A percentile compares a stretch with the other conserved stretches of the same genome.
phyloP scores from a whole-genome alignment of 2,113 vertebrate genomes.

The Sebastes schlegelii region DNA sequence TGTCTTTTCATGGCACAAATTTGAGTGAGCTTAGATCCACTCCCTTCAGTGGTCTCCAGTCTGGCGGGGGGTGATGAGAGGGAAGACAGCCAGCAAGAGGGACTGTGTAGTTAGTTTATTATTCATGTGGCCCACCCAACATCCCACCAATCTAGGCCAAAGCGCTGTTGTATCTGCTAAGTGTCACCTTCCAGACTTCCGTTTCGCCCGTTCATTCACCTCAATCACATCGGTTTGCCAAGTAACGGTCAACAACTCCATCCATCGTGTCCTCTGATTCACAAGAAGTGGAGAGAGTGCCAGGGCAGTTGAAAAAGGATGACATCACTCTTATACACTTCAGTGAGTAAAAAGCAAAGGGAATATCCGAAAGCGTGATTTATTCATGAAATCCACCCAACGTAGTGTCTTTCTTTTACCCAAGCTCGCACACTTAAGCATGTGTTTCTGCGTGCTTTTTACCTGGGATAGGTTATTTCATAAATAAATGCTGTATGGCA shows the following conservation, averaged over 20 bases:
- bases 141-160: slow-evolving; percentile 78
- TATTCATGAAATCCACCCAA: slow-evolving; percentile 78
- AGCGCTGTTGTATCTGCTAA: slow-evolving; percentile 62
- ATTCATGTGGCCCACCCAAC: slow-evolving; percentile 78
- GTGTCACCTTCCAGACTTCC: slow-evolving; percentile 70
- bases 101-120: slow-evolving; percentile 74
- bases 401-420: slow-evolving; percentile 53
- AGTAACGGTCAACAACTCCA: slow-evolving; percentile 48
- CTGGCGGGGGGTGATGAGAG: slow-evolving; percentile 53
- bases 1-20: slow-evolving; percentile 41
- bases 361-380: slow-evolving; percentile 74
- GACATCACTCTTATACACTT: slow-evolving; percentile 65
- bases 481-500: slow-evolving; percentile 55
- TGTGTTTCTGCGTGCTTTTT: slow-evolving; percentile 55
- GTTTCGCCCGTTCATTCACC: slow-evolving; percentile 58
- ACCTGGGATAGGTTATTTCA: slow-evolving; percentile 60
- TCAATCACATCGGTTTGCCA: slow-evolving; percentile 53
- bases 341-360: slow-evolving; percentile 66
- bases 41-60: slow-evolving; percentile 37
- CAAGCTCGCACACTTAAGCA: slow-evolving; percentile 37
- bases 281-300: slow-evolving; percentile 50
- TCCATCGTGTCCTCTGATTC: slow-evolving; percentile 58
- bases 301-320: slow-evolving; percentile 27
- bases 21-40: slow-evolving; percentile 35
- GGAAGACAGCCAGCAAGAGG: slow-evolving; percentile 71